Evolutionary conservation across 2,888 invertebrate genomes (phyloP).

Genomic region (Thysanoteuthis rhombus): DNA sequence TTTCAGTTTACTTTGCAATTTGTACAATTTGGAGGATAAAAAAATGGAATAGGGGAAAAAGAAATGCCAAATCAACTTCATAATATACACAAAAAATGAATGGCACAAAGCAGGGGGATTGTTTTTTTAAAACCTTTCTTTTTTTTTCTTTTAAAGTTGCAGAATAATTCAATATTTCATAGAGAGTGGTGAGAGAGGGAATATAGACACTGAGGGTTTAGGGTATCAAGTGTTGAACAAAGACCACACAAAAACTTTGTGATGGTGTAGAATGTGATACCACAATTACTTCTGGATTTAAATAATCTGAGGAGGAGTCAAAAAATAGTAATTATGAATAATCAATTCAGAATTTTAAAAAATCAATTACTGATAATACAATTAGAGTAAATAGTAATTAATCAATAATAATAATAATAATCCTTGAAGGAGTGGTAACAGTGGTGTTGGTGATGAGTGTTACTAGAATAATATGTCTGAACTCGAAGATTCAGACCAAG

Average conservation of each 20-base stretch:
- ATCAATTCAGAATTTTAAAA: background rate
- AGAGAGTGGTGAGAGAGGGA: background rate
- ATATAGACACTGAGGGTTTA: background rate
- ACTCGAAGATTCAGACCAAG: conserved; percentile 49
- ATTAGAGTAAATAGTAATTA: background rate
- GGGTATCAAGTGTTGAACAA: background rate
- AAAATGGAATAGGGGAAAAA: background rate
- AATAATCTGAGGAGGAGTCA: background rate
- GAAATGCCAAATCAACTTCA: background rate
- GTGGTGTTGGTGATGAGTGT: background rate
- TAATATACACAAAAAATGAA: background rate
- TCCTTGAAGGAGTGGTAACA: background rate
- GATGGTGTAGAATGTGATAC: background rate
- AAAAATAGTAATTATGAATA: background rate
- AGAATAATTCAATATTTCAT: background rate
- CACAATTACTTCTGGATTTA: background rate
- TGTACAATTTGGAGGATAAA: background rate
- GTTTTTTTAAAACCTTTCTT: background rate
- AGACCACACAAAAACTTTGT: background rate
- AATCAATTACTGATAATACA: background rate
- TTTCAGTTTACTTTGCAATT: background rate
- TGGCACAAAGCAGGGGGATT: background rate
- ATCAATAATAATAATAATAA: background rate
- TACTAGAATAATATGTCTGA: conserved; percentile 53
- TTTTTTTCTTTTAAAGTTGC: too few species aligned